Base-by-base conservation (phyloP, 2,888 invertebrate species). In the Lamproptera curius region DNA sequence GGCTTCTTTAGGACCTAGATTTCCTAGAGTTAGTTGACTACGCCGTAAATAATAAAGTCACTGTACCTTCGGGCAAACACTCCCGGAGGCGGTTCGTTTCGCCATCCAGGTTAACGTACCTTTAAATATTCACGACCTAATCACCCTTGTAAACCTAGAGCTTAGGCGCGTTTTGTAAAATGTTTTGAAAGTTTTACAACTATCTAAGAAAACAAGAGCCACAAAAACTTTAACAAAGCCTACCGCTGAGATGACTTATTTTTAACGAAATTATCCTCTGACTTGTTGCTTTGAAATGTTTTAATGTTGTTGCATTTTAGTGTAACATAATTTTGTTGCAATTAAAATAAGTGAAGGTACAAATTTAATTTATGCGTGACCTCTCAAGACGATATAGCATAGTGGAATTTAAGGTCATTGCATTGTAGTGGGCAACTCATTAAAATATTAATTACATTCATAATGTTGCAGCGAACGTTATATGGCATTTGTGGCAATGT, bases 21-120 rank as follows among this genome's bases (percentile, higher is more conserved):
- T 77, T 73, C 75, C 73, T 73, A 65, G 76, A 79, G 73, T 75
- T 75, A 67, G 76, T 76, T 77, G 53, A 52, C 56, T 54, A 56
- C 58, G 62, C 57, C 56, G 63, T 20, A 5, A 20, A 20, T 78
- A 73, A 75, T 76, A 71, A 73, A 66, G 65, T 70, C n/a, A 60
- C 53, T 58, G 51, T 62, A 58, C 65, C 66, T 60, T 54, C 57
- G 51, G 65, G 67, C 66, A 56, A 52, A 63, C 65, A 74, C 75
- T 74, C 70, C 73, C 58, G 46, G 46, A 50, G 42, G 46, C 48
- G 36, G 44, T 38, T 20, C 16, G 16, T 42, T 36, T 17, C 23
- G 26, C 33, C 31, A 38, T 42, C 33, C 39, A 13, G 26, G 13
- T n/a, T 8, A 11, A 16, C n/a, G 17, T 13, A 16, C n/a, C n/a